A percentile compares a stretch with the other conserved stretches of the same genome.
Conservation (phyloP, 2,797 vertebrate genomes). For the Ptychadena robeensis region DNA sequence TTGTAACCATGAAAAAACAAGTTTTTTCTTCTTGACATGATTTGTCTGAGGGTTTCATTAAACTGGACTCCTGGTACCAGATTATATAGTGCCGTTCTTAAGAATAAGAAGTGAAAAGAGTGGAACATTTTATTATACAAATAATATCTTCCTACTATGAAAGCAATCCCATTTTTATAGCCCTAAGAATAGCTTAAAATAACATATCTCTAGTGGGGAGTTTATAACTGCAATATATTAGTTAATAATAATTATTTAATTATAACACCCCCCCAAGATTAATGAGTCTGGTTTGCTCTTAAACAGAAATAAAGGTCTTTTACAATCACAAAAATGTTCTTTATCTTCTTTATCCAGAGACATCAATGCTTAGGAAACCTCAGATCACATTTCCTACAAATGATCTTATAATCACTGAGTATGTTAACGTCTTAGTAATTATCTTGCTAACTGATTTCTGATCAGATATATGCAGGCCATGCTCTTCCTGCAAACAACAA, state of each 20-base stretch:
- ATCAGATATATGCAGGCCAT: background rate
- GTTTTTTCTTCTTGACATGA: too few relatives aligned
- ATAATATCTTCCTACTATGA: too few relatives aligned
- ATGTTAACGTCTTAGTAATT: background rate
- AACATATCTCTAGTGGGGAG: background rate
- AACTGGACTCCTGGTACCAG: too few relatives aligned
- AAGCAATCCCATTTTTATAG: background rate
- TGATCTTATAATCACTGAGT: background rate
- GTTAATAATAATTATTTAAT: too few relatives aligned
- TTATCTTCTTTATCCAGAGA: background rate
- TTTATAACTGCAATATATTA: background rate
- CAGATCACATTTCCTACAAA: background rate
- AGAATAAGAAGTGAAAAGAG: too few relatives aligned
- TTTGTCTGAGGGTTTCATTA: too few relatives aligned
- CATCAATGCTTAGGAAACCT: background rate
- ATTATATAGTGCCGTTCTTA: too few relatives aligned
- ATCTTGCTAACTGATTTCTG: slow-evolving; percentile 9
- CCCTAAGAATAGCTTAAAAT: background rate
- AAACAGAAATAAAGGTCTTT: background rate
- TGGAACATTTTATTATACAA: too few relatives aligned
- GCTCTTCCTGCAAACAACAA: background rate
- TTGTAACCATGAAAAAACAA: too few relatives aligned
- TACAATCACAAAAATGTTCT: background rate
- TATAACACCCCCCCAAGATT: too few relatives aligned
- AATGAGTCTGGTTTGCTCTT: too few relatives aligned